A percentile compares a stretch with the other conserved stretches of the same genome.
These are phyloP conservation scores for Cephus sareptanus DNA, from an alignment of 2,888 invertebrate genomes.

Conservation along the genomic window DNA sequence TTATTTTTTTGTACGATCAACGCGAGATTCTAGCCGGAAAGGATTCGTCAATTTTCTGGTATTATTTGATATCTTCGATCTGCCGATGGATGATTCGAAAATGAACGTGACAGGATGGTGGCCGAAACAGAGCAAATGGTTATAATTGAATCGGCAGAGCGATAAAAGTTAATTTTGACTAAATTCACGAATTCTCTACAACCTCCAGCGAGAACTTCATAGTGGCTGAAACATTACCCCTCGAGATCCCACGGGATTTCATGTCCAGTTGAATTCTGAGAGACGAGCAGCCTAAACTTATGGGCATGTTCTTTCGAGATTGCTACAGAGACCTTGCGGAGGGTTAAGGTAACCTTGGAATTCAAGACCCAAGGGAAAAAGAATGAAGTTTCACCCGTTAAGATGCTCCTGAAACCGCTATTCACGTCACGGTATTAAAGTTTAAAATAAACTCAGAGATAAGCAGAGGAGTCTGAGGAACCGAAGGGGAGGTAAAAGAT, in stretches of 20 bases:
- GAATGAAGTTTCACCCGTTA: slow-evolving; percentile 26
- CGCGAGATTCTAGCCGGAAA: neutral
- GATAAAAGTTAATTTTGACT: neutral
- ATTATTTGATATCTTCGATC: neutral
- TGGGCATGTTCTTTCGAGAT: neutral
- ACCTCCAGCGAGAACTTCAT: neutral
- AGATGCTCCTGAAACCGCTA: slow-evolving; percentile 21
- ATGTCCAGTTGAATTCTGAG: neutral
- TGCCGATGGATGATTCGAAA: neutral
- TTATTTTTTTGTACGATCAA: neutral
- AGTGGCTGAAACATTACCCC: neutral
- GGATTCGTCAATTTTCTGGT: neutral
- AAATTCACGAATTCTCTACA: neutral
- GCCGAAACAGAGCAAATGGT: neutral
- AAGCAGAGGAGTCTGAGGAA: slow-evolving; percentile 15
- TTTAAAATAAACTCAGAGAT: slow-evolving; percentile 28
- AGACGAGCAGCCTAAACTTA: neutral
- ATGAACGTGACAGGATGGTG: neutral
- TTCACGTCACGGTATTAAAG: slow-evolving; percentile 7
- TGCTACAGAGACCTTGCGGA: neutral
- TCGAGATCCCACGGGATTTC: neutral
- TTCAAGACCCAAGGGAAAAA: neutral
- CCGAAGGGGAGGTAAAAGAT: neutral
- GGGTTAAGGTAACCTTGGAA: neutral
- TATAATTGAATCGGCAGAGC: neutral